Percentiles rank a stretch among this genome's conserved stretches.
Evolutionary conservation across 2,888 invertebrate species (phyloP).

Genomic region (Galeopsomyia nigrocyanea): DNA sequence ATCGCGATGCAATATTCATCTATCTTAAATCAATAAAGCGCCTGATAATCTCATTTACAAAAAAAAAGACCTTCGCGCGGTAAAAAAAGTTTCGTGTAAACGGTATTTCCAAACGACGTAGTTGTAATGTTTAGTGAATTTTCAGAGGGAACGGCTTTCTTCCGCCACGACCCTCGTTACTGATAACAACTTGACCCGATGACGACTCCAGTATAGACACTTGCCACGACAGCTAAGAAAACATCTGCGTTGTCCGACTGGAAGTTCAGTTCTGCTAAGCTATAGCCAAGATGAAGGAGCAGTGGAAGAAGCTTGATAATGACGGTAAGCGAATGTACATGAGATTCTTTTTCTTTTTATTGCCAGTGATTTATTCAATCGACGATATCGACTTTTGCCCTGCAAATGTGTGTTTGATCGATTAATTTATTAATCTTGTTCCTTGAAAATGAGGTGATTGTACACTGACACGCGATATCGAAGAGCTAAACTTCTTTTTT

Average conservation of each 20-base stretch:
- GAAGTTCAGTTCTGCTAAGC: neutral
- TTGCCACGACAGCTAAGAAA: constrained; percentile 38
- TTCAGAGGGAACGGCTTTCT: constrained; percentile 3
- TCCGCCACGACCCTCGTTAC: constrained; percentile 37
- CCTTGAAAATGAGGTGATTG: too few relatives aligned
- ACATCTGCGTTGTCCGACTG: constrained; percentile 18
- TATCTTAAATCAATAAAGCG: too few relatives aligned
- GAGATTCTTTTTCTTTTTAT: neutral
- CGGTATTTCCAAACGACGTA: constrained; percentile 15
- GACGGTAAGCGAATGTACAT: constrained; percentile 32
- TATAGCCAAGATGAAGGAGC: constrained; percentile 44
- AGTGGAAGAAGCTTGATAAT: constrained; percentile 45
- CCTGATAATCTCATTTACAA: too few relatives aligned
- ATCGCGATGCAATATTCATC: too few relatives aligned
- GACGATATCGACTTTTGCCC: too few relatives aligned
- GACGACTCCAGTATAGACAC: constrained; percentile 36
- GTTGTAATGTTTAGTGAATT: constrained; percentile 33
- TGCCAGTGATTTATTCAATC: too few relatives aligned
- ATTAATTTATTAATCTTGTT: too few relatives aligned
- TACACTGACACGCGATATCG: too few relatives aligned
- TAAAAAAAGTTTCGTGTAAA: neutral
- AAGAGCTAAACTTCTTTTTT: too few relatives aligned
- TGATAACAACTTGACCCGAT: constrained; percentile 46
- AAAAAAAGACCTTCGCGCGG: too few relatives aligned
- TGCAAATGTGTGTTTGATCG: too few relatives aligned